Evolutionary conservation across 2,113 vertebrate species (phyloP).

Genomic region (Ranitomeya variabilis): DNA sequence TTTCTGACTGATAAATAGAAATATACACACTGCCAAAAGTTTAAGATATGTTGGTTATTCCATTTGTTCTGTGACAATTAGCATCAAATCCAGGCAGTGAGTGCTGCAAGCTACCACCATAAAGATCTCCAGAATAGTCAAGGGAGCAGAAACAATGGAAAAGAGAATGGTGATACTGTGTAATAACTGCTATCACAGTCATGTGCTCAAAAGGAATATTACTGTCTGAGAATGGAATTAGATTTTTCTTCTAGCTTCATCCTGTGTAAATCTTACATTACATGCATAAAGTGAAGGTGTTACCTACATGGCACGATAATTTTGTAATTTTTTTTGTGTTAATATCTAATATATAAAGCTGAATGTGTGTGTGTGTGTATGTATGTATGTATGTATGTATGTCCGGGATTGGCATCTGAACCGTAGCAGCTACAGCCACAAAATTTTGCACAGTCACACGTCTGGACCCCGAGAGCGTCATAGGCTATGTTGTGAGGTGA

Average conservation of each 20-base stretch:
- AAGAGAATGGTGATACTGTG: neutral
- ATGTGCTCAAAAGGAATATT: conserved; percentile 15
- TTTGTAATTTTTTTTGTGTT: neutral
- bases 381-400: too few species aligned
- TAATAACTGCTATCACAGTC: neutral
- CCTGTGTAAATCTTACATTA: neutral
- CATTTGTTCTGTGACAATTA: conserved; percentile 33
- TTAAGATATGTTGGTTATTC: conserved; percentile 35
- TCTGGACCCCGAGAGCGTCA: too few species aligned
- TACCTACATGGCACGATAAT: neutral
- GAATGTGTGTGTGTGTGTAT: too few species aligned
- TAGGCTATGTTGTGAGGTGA: too few species aligned
- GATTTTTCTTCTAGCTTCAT: neutral
- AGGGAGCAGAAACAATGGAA: neutral
- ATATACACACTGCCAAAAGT: conserved; percentile 3
- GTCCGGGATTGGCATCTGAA: too few species aligned
- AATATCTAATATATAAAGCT: too few species aligned
- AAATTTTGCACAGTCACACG: too few species aligned
- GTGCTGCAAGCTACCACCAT: conserved; percentile 1
- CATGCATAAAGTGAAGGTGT: neutral
- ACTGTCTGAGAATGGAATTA: neutral
- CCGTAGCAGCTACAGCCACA: too few species aligned
- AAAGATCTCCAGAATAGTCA: conserved; percentile 19
- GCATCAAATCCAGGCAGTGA: conserved; percentile 24
- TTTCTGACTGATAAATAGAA: neutral